Evolutionary conservation across 2,113 vertebrate genomes (phyloP).

Genomic region (Gadus chalcogrammus): DNA sequence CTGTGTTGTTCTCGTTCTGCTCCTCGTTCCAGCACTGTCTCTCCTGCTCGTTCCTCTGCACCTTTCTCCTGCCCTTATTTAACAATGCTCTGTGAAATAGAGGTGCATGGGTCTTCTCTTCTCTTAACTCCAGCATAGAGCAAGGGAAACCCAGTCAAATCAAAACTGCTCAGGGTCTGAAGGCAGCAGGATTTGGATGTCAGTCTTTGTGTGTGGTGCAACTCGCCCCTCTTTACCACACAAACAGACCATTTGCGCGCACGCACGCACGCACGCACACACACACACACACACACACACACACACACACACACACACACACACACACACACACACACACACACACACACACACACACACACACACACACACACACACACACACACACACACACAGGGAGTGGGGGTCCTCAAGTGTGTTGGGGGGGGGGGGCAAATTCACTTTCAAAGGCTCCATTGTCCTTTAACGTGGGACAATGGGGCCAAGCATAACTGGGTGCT

Average conservation of each 20-base stretch:
- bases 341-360: too few species aligned
- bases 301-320: too few species aligned
- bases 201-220: too few species aligned
- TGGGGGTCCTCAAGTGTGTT: neutral
- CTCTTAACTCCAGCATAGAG: neutral
- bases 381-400: neutral
- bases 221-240: too few species aligned
- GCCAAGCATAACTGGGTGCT: constrained; percentile 17
- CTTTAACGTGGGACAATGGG: constrained; percentile 19
- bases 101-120: neutral
- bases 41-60: neutral
- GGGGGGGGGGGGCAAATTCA: constrained; percentile 24
- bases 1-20: neutral
- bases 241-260: too few species aligned
- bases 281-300: too few species aligned
- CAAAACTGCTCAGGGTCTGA: too few species aligned
- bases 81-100: neutral
- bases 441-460: constrained; percentile 44
- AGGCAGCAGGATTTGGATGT: too few species aligned
- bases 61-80: neutral
- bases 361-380: too few species aligned
- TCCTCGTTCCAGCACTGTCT: neutral
- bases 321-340: too few species aligned
- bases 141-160: neutral
- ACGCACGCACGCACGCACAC: too few species aligned